A percentile compares a stretch with the other conserved stretches of the same genome.
phyloP scores from a whole-genome alignment of 1,140 invertebrate species.

The Thaumetopoea pityocampa region DNA sequence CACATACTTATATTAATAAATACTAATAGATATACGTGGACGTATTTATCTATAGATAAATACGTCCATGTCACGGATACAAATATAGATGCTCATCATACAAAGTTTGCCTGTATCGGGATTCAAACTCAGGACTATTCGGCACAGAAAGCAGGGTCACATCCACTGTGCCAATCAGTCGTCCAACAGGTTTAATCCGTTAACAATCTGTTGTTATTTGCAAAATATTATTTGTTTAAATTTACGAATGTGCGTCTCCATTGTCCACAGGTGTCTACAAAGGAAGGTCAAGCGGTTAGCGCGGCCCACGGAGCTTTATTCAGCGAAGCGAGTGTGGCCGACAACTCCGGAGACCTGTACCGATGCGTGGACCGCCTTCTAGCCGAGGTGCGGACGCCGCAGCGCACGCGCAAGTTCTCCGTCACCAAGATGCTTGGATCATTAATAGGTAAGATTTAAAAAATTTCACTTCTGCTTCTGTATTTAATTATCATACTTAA shows the following conservation, averaged over 20 bases:
- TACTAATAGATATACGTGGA: no score
- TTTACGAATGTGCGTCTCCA: background rate
- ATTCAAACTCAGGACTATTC: no score
- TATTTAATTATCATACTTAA: conserved; percentile 2
- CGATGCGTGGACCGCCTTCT: conserved; percentile 82
- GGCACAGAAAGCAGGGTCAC: no score
- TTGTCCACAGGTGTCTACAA: conserved; percentile 79
- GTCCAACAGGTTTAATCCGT: no score
- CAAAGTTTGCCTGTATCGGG: no score
- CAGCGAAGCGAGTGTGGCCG: conserved; percentile 86
- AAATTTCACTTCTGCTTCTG: conserved; percentile 3
- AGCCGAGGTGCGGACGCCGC: conserved; percentile 78
- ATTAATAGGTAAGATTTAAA: conserved; percentile 76
- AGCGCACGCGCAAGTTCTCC: conserved; percentile 82
- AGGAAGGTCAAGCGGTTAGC: conserved; percentile 81
- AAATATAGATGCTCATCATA: no score
- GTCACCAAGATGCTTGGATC: conserved; percentile 88
- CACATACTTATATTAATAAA: no score
- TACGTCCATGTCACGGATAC: no score
- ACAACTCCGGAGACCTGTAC: conserved; percentile 83
- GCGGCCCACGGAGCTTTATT: conserved; percentile 82
- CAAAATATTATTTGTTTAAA: background rate
- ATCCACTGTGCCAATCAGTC: no score
- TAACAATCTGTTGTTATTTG: no score
- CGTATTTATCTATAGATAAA: no score